Evolutionary conservation across 64 coral and sea anemone genomes (phyloP).

Genomic region (Pachyseris speciosa): DNA sequence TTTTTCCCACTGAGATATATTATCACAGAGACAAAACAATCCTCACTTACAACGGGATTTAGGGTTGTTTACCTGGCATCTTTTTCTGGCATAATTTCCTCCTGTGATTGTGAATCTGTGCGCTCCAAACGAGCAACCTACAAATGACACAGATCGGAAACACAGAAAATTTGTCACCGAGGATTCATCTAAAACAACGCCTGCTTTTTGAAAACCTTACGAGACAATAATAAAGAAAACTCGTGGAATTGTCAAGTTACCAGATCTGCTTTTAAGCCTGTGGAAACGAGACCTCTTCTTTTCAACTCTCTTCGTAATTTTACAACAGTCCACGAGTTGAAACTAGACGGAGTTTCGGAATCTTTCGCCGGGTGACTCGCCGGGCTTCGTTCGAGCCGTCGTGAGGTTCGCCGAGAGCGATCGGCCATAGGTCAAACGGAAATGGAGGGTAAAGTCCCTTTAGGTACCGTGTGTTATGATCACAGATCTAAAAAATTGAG

Average conservation of each 20-base stretch:
- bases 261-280: slow-evolving; percentile 65
- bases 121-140: slow-evolving; percentile 61
- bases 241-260: background rate
- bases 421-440: slow-evolving; percentile 51
- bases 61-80: slow-evolving; percentile 3
- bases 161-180: background rate
- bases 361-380: slow-evolving; percentile 57
- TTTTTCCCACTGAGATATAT: background rate
- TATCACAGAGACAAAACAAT: background rate
- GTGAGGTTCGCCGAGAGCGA: slow-evolving; percentile 40
- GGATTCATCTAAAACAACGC: background rate
- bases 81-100: slow-evolving; percentile 58
- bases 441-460: background rate
- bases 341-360: slow-evolving; percentile 34
- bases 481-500: background rate
- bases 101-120: background rate
- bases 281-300: slow-evolving; percentile 1
- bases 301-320: slow-evolving; percentile 52
- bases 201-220: background rate
- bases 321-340: slow-evolving; percentile 53
- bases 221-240: background rate
- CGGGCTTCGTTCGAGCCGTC: slow-evolving; percentile 64
- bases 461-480: background rate
- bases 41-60: background rate
- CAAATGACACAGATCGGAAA: background rate